Base-by-base conservation (phyloP, 2,888 invertebrate genomes). In the Synanthedon tipuliformis region DNA sequence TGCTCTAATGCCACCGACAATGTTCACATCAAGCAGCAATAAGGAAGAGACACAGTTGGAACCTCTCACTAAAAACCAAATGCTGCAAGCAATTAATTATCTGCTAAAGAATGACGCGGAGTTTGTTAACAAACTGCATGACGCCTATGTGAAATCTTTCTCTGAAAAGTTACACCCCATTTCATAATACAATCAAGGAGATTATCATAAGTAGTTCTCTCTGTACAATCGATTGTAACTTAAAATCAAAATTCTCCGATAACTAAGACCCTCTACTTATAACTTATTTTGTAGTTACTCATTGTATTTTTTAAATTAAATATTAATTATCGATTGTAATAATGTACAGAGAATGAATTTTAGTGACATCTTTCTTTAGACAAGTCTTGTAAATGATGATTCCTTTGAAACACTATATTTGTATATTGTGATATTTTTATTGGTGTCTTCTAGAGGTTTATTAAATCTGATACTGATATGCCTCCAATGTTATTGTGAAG, bases 111-210 rank as follows among this genome's bases (percentile, higher is more conserved):
- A 94, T 79, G 96, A 97, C 78, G 90, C 93, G 40, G 94, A 94
- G 62, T 97, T 97, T 84, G 91, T 96, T 41, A 93, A 92, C 70
- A 95, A 94, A 78, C 88, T 97, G 58, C 96, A 97, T 73, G 95
- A 97, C 82, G 97, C 95, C 53, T 97, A 97, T 75, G 92, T 96
- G 15, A 94, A 95, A 81, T 94, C 94, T 40, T 93, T 94, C 69
- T 90, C 93, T 71, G 93, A 94, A 71, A 87, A 87, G 69, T 72
- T 84, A 54, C 86, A 81, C 65, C 86, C 86, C 55, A 86, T 86
- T 64, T 87, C 86, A 73, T 87, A 87, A 82, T 73, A 68, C 71
- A 64, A 68, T 72, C 62, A 69, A 64, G 64, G 59, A 75, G 73
- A 69, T 68, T 64, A 61, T 71, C 63, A 64, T 71, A 71, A 68